phyloP scores from a whole-genome alignment of 2,113 vertebrate species.

The Phyllostomus hastatus region DNA sequence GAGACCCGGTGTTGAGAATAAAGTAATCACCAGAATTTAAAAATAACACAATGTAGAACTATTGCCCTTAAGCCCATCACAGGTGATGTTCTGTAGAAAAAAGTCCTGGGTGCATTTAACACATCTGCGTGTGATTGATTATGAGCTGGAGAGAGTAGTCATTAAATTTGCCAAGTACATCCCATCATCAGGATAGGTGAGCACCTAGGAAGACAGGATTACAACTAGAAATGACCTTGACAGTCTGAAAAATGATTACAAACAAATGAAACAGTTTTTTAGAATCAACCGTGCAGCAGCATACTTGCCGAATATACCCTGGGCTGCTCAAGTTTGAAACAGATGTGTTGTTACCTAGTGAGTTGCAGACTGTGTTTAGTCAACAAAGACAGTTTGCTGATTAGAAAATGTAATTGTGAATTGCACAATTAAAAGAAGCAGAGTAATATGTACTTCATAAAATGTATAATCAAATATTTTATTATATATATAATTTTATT shows the following conservation, averaged over 20 bases:
- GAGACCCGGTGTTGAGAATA: conserved; percentile 23
- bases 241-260: conserved; percentile 72
- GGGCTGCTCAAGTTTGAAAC: conserved; percentile 7
- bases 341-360: neutral
- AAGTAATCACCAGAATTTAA: conserved; percentile 55
- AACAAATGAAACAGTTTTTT: conserved; percentile 60
- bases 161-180: conserved; percentile 68
- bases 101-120: conserved; percentile 41
- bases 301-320: neutral
- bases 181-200: conserved; percentile 56
- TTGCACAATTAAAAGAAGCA: neutral
- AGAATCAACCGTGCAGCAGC: conserved; percentile 26
- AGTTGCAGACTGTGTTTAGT: neutral
- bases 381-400: neutral
- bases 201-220: conserved; percentile 62
- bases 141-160: conserved; percentile 52
- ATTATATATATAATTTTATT: neutral
- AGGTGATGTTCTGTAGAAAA: conserved; percentile 36
- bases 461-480: neutral
- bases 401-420: neutral
- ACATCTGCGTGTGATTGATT: conserved; percentile 71
- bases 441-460: neutral
- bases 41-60: conserved; percentile 39
- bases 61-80: neutral
- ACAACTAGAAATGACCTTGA: conserved; percentile 72